Percentiles rank a stretch among this genome's conserved stretches.
These are phyloP conservation scores for Metopia argyrocephala DNA, from an alignment of 2,888 invertebrate genomes.

Conservation along the genomic window DNA sequence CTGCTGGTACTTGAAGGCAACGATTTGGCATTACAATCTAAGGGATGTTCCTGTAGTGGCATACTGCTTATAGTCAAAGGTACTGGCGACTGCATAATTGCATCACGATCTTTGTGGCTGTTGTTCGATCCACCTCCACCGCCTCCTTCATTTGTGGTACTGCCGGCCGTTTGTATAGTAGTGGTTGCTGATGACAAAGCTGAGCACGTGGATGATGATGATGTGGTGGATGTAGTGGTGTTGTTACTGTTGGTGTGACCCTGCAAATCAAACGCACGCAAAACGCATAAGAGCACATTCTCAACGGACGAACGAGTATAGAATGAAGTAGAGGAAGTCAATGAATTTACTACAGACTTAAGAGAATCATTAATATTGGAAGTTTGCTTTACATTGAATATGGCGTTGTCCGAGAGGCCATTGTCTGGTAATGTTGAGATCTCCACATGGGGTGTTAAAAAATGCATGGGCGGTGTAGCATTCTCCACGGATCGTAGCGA, in stretches of 20 bases:
- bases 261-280: conserved; percentile 77
- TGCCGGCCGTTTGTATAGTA: conserved; percentile 64
- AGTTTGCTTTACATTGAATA: conserved; percentile 76
- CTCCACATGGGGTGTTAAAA: conserved; percentile 93
- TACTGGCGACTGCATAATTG: conserved; percentile 69
- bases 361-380: conserved; percentile 66
- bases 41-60: conserved; percentile 68
- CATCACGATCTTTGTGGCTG: conserved; percentile 65
- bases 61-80: conserved; percentile 60
- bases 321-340: conserved; percentile 65
- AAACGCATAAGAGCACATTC: conserved; percentile 74
- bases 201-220: conserved; percentile 19
- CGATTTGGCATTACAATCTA: conserved; percentile 75
- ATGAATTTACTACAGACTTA: conserved; percentile 65
- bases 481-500: conserved; percentile 91
- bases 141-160: conserved; percentile 50
- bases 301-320: conserved; percentile 67
- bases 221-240: conserved; percentile 22
- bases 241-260: conserved; percentile 66
- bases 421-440: conserved; percentile 93
- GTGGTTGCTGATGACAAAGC: conserved; percentile 24
- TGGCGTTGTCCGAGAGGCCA: conserved; percentile 82
- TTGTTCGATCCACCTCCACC: conserved; percentile 44
- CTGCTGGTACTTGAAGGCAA: conserved; percentile 74
- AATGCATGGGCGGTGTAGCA: conserved; percentile 94